Conservation (phyloP, 1,140 invertebrate genomes). For the Drosophila triauraria region DNA sequence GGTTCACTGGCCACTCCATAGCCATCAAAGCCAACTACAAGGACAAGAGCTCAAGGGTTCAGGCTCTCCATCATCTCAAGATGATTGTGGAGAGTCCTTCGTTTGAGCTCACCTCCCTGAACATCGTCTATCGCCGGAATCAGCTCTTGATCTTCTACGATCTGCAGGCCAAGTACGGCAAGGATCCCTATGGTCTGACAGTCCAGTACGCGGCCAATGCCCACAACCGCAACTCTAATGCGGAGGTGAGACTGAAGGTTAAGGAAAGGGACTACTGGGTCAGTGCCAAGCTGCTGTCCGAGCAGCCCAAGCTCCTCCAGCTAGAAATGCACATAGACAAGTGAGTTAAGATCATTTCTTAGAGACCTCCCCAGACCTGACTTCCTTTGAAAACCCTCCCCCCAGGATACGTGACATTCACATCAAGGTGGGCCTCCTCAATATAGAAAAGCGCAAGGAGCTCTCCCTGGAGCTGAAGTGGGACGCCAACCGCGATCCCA, state of each 20-base stretch:
- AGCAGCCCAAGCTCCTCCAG: slow-evolving; percentile 70
- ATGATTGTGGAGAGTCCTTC: slow-evolving; percentile 89
- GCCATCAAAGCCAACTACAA: slow-evolving; percentile 89
- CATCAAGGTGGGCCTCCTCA: slow-evolving; percentile 87
- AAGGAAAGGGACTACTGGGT: slow-evolving; percentile 88
- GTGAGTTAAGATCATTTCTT: slow-evolving; percentile 85
- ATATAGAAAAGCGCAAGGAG: slow-evolving; percentile 87
- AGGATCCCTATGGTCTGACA: slow-evolving; percentile 78
- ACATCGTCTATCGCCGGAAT: slow-evolving; percentile 87
- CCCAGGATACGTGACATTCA: slow-evolving; percentile 90
- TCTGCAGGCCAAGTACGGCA: slow-evolving; percentile 73
- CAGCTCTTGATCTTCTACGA: slow-evolving; percentile 70
- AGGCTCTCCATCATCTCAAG: slow-evolving; percentile 89
- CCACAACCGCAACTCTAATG: slow-evolving; percentile 86
- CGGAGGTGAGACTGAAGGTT: slow-evolving; percentile 87
- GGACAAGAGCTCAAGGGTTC: slow-evolving; percentile 88
- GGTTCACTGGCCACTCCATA: slow-evolving; percentile 92
- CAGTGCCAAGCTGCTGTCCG: slow-evolving; percentile 75
- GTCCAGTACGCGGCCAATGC: slow-evolving; percentile 68
- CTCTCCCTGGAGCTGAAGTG: slow-evolving; percentile 90
- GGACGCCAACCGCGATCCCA: slow-evolving; percentile 93
- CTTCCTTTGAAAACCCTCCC: neutral
- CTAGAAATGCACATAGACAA: slow-evolving; percentile 91
- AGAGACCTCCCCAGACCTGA: neutral
- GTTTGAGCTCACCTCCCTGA: slow-evolving; percentile 88